Base-by-base conservation (phyloP, 2,888 invertebrate genomes). In the Exephanes ischioxanthus region DNA sequence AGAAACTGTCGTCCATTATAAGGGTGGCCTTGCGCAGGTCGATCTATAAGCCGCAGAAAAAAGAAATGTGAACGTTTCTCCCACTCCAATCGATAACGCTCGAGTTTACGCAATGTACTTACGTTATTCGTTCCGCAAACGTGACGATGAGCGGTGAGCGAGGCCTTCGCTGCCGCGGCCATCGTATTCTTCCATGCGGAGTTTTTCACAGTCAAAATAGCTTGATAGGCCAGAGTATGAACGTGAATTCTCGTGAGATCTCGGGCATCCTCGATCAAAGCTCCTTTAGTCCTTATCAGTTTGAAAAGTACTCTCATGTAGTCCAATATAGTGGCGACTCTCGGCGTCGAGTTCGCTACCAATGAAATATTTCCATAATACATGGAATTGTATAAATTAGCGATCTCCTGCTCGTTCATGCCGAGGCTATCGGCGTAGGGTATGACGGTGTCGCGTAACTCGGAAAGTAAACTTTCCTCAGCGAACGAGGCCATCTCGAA, bases 401-500 rank as follows among this genome's bases (percentile, higher is more conserved):
- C 96, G 77, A 98, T 94, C 94, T 98, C 98, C 94, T 98, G 98
- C 92, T 98, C 98, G 91, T 98, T 98, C 97, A 98, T 97, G 3
- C 98, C 98, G 3, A 98, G 94, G 0, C 98, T 98, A 92, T 98
- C 97, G 0, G 97, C 95, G 91, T 95, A 96, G 0, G 97, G 97
- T 85, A 98, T 94, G 0, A 98, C 95, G 88, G 95, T 95, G 4
- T 96, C 95, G 0, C 96, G 95, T 0, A 98, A 93, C 68, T 97
- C 96, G 78, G 95, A 94, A 11, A 98, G 93, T 11, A 98, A 94
- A 66, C 95, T 95, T 76, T 96, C 94, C 91, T 98, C 97, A 0
- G 97, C 96, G 90, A 97, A 97, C 71, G 97, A 97, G 4, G 98
- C 98, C 97, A 98, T 97, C 94, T 98, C 98, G 92, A 98, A 98